Evolutionary conservation across 2,888 invertebrate genomes (phyloP), one percentile per base, ranked within the genome.

Genomic region (Polymixis flavicincta): DNA sequence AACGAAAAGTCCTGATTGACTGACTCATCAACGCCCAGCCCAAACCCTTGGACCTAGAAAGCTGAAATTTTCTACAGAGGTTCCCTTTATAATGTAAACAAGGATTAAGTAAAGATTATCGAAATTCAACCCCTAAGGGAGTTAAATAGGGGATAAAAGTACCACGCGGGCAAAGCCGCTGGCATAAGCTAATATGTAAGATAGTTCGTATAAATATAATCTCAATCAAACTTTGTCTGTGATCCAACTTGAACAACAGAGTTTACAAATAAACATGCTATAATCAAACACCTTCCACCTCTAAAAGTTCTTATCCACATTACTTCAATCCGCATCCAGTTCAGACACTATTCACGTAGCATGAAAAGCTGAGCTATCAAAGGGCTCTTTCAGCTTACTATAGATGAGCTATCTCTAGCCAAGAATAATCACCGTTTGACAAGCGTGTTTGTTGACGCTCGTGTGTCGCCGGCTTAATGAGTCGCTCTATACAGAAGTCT

Each of bases 381-480:
- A 87, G 87, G 66, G 80, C 78, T 67, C 83, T 88, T 87, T 88
- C 87, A 87, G 75, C 64, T 45, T 61, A 57, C 87, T 81, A 86
- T 82, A 86, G 84, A 77, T 74, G 80, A 82, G 81, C 87, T 81
- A 85, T 86, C 86, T 84, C 76, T 54, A 28, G 71, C 42, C 77
- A 76, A 69, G 82, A 84, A 85, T 87, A 86, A 87, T 80, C 88
- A 76, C 37, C 85, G 85, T 87, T 88, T 87, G 86, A 80, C 84
- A 80, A 76, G 78, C 73, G 71, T 84, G 88, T 86, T 86, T 88
- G 82, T 72, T 72, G 71, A 72, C 69, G 71, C 65, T 67, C 82
- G 65, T 82, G 77, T 80, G 86, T 78, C 66, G 59, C 74, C 65
- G n/a, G 66, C 73, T 66, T 86, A 86, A 86, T 86, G 86, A 86